These are phyloP conservation scores for Nomada hirtipes DNA, from an alignment of 2,888 invertebrate genomes.

Conservation along the genomic window DNA sequence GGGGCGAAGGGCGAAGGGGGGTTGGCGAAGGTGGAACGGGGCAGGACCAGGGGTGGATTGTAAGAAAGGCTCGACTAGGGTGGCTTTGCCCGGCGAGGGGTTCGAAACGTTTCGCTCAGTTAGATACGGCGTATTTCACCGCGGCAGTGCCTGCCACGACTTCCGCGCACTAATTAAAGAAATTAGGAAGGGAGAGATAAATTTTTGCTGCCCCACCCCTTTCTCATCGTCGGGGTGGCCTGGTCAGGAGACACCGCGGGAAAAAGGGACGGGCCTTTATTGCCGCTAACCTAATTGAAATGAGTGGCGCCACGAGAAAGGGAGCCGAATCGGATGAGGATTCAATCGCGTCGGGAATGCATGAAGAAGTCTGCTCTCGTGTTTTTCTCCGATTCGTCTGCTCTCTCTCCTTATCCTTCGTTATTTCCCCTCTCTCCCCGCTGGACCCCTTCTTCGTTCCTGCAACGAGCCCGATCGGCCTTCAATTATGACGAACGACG, in stretches of 20 bases:
- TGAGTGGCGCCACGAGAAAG: slow-evolving; percentile 60
- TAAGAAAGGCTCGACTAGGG: slow-evolving; percentile 69
- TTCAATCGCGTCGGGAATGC: slow-evolving; percentile 40
- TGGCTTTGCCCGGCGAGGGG: slow-evolving; percentile 69
- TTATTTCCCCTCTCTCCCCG: not conserved
- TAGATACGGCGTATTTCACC: slow-evolving; percentile 74
- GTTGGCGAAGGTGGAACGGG: slow-evolving; percentile 28
- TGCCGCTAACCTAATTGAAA: slow-evolving; percentile 68
- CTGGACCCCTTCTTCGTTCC: slow-evolving; percentile 27
- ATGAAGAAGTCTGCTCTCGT: slow-evolving; percentile 26
- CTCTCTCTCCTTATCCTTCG: no score
- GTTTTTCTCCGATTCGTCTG: slow-evolving; percentile 12
- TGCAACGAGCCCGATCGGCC: slow-evolving; percentile 28
- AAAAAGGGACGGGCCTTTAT: slow-evolving; percentile 57
- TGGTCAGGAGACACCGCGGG: slow-evolving; percentile 19
- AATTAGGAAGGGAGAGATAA: slow-evolving; percentile 69
- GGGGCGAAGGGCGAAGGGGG: not conserved
- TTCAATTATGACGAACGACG: slow-evolving; percentile 59
- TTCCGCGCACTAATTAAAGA: slow-evolving; percentile 73
- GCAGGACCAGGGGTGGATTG: slow-evolving; percentile 41
- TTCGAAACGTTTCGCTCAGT: slow-evolving; percentile 74
- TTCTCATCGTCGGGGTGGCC: not conserved
- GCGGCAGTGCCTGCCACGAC: slow-evolving; percentile 64
- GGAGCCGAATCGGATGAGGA: slow-evolving; percentile 47
- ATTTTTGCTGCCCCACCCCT: slow-evolving; percentile 41